phyloP scores from a whole-genome alignment of 1,140 invertebrate genomes.

The Drosophila nannoptera region DNA sequence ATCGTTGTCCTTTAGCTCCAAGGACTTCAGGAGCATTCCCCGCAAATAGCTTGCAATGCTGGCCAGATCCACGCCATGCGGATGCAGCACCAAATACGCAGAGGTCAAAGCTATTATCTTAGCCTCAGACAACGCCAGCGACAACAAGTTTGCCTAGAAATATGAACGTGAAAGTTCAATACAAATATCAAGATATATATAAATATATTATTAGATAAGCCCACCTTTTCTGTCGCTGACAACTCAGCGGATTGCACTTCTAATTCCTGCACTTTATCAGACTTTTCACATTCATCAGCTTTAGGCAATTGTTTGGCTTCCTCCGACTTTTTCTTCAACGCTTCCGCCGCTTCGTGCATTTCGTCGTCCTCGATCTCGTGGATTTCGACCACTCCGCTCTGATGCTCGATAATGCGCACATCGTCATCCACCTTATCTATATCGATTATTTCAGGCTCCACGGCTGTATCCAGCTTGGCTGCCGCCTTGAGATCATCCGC shows the following conservation, averaged over 20 bases:
- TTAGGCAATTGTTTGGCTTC: conserved; percentile 23
- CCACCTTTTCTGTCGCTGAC: conserved; percentile 24
- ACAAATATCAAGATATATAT: neutral
- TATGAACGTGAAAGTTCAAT: neutral
- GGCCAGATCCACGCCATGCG: conserved; percentile 90
- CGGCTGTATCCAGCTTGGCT: conserved; percentile 5
- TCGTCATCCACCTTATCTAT: conserved; percentile 74
- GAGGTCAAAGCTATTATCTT: conserved; percentile 88
- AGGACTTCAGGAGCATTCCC: conserved; percentile 82
- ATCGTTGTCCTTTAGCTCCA: conserved; percentile 81
- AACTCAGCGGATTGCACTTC: neutral
- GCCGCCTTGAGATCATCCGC: conserved; percentile 13
- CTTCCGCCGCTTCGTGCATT: conserved; percentile 36
- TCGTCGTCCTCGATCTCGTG: conserved; percentile 79
- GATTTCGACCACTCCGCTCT: conserved; percentile 80
- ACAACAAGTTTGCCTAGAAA: conserved; percentile 52
- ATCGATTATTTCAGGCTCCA: conserved; percentile 63
- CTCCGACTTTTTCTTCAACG: neutral
- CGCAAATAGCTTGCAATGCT: conserved; percentile 91
- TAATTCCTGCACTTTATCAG: conserved; percentile 8
- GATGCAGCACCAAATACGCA: conserved; percentile 92
- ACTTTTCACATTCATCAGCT: conserved; percentile 26
- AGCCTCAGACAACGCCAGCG: conserved; percentile 82
- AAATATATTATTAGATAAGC: neutral
- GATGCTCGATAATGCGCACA: conserved; percentile 72